phyloP scores from a whole-genome alignment of 2,113 vertebrate genomes.

The Cavia aperea region DNA sequence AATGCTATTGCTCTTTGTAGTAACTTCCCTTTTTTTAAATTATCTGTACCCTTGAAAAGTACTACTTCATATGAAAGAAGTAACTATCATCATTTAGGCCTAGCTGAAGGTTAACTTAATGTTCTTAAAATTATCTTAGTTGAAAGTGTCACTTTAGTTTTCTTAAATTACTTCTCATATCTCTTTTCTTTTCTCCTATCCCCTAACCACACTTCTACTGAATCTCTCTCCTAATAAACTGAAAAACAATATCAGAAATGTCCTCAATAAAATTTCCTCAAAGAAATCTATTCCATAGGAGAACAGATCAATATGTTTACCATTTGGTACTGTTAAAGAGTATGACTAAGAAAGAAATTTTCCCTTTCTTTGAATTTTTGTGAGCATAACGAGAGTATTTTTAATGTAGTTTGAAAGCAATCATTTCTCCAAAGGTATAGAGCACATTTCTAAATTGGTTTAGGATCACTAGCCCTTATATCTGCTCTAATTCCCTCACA shows the following conservation, averaged over 20 bases:
- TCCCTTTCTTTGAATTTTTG: conserved; percentile 38
- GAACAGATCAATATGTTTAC: conserved; percentile 21
- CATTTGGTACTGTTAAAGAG: conserved; percentile 18
- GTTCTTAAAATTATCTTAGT: conserved; percentile 34
- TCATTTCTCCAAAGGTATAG: background rate
- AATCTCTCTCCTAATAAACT: conserved; percentile 21
- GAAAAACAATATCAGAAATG: conserved; percentile 7
- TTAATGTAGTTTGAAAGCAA: conserved; percentile 39
- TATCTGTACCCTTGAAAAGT: conserved; percentile 28
- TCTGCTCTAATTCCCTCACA: conserved; percentile 52
- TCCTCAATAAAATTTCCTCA: background rate
- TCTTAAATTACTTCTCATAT: conserved; percentile 30
- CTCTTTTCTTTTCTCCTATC: background rate
- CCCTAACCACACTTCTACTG: background rate
- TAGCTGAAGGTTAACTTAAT: background rate
- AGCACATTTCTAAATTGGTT: conserved; percentile 55
- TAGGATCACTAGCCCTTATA: conserved; percentile 49
- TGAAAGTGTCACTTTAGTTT: conserved; percentile 39
- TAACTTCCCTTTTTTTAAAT: conserved; percentile 10
- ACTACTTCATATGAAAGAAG: conserved; percentile 48
- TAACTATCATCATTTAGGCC: conserved; percentile 1
- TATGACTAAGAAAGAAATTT: conserved; percentile 10
- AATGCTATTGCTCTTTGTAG: conserved; percentile 49
- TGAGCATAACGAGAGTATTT: conserved; percentile 42
- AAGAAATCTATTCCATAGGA: conserved; percentile 8